Evolutionary conservation across 92 coral and sea anemone species (phyloP), one percentile per base, ranked within the genome.

Genomic region (Bergia puertoricense): DNA sequence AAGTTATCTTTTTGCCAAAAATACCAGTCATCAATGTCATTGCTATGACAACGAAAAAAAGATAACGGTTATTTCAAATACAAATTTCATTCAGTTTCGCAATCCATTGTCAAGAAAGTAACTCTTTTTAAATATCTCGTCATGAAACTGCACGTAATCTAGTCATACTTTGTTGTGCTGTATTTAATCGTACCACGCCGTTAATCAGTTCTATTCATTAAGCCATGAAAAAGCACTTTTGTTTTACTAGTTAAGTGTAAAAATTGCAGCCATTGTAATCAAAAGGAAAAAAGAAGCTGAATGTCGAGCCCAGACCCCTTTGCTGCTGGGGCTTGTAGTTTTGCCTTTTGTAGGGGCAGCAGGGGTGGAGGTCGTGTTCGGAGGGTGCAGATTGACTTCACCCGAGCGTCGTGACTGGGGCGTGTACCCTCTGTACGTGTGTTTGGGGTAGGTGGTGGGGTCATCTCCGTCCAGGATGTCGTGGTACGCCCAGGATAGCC

Each of bases 401-500:
- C 50, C 56, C n/a, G 50, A 23, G 1, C n/a, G 38, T 18, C 10
- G 9, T 18, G 51, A 42, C 80, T 16, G 56, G 2, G n/a, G 9
- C 0, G 80, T 41, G 48, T 76, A 76, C 9, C 80, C 80, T 5
- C 80, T 42, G 4, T 14, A 39, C 3, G 80, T 44, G 13, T 76
- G 80, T n/a, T 14, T 76, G 1, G 37, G 56, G 40, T 41, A 76
- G 1, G 36, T 42, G 80, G 0, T 3, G 50, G 80, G 80, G 7
- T 76, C 3, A 14, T 76, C 22, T 0, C 80, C 80, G 30, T 76
- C 80, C 14, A 0, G 10, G 23, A 22, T 42, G 51, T 76, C 80
- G 23, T 76, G 80, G n/a, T 76, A 76, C 45, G 80, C 80, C 80
- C 80, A 76, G 80, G 11, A 36, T 0, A 76, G n/a, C 80, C 80